Evolutionary conservation across 2,888 invertebrate genomes (phyloP), one percentile per base, ranked within the genome.

Genomic region (Volucella zonaria): DNA sequence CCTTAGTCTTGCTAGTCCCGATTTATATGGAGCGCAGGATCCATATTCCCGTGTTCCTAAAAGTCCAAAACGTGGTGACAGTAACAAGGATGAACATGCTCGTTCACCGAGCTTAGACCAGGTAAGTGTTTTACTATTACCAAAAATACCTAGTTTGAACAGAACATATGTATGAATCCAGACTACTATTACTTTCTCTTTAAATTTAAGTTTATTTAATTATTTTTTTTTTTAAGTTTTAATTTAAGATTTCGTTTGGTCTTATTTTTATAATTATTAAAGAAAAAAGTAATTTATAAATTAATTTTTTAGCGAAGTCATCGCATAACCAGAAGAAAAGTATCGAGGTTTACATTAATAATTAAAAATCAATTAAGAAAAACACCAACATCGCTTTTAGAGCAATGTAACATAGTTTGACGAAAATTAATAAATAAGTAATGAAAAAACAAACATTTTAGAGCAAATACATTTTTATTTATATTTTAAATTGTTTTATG

Each of bases 71-170:
- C 93, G 92, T 87, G 92, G 92, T 87, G 92, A 92, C 87, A 89
- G 88, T 66, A 91, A 90, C 86, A 92, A 92, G 89, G 89, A 93
- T 89, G 92, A 95, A 88, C 95, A 95, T 89, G 95, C 95, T 88
- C 94, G 96, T 90, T 96, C 96, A 92, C 97, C 97, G 89, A 96
- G 96, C 91, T 95, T 96, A 91, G 97, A 97, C 93, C 97, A 97
- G 96, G 97, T 97, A 93, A 94, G 92, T 90, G 64, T 75, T 51
- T 23, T 73, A 64, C 54, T 80, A 77, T 82, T 80, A 47, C 66
- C 61, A 58, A 67, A 38, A 73, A 54, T 51, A 58, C 73, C 52
- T 80, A 42, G 59, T 79, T 74, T 76, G 6, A 6, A 31, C 31
- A 4, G 31, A 31, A 31, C 31, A 31, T 31, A 31, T 23, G 4